Conservation (phyloP, 30 jellyfish, hydroid and myxozoan genomes). For the Aurelia coerulea region DNA sequence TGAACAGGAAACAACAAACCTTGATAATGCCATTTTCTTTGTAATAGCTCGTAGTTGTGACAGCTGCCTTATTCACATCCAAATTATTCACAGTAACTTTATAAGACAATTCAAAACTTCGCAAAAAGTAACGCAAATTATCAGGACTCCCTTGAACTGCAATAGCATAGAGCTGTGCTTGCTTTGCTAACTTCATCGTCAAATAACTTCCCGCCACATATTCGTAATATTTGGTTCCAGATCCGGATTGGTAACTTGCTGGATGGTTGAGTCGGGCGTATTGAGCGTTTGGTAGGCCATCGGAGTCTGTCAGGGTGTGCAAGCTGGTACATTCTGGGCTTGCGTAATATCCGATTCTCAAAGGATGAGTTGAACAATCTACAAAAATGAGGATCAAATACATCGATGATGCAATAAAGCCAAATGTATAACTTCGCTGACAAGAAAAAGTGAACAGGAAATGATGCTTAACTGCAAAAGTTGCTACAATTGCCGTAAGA, state of each 20-base stretch:
- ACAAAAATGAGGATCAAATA: neutral
- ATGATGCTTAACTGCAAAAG: too few species aligned
- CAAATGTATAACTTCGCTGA: neutral
- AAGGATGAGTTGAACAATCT: constrained; percentile 54
- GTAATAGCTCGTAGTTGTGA: constrained; percentile 13
- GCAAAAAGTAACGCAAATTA: constrained; percentile 28
- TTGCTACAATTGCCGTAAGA: too few species aligned
- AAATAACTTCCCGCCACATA: constrained; percentile 41
- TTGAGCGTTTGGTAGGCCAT: constrained; percentile 41
- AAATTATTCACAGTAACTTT: neutral
- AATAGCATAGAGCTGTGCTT: constrained; percentile 27
- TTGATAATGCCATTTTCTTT: constrained; percentile 21
- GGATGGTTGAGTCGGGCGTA: constrained; percentile 52
- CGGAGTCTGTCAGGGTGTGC: constrained; percentile 40
- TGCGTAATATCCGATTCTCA: constrained; percentile 56
- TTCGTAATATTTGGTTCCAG: constrained; percentile 41
- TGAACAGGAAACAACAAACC: neutral
- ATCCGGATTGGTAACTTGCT: constrained; percentile 15
- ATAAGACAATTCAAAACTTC: constrained; percentile 22
- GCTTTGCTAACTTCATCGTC: constrained; percentile 27
- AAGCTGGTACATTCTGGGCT: constrained; percentile 46
- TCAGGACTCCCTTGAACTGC: constrained; percentile 59
- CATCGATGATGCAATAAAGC: neutral
- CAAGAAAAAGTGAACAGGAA: neutral
- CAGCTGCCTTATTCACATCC: constrained; percentile 5